A percentile compares a stretch with the other conserved stretches of the same genome.
phyloP scores from a whole-genome alignment of 2,797 vertebrate species.

The Cynodonichthys magdalenae region DNA sequence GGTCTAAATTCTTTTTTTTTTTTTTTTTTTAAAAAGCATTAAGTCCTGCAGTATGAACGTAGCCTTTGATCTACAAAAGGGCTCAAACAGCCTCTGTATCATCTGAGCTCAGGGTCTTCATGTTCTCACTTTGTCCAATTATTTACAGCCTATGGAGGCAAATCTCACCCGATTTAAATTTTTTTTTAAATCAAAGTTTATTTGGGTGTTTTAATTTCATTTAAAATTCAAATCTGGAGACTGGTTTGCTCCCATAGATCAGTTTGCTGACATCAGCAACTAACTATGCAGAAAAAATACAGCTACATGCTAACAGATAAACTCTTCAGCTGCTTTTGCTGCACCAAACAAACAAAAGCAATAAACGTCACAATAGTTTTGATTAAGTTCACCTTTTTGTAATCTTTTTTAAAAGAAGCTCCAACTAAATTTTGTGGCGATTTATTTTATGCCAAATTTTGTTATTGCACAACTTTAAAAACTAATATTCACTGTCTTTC shows the following conservation, averaged over 20 bases:
- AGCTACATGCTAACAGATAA: not conserved
- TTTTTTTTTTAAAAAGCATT: too few relatives aligned
- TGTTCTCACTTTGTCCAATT: not conserved
- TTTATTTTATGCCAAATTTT: too few relatives aligned
- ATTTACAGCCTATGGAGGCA: too few relatives aligned
- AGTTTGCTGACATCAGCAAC: conserved; percentile 1
- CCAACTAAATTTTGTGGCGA: too few relatives aligned
- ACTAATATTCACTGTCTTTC: too few relatives aligned
- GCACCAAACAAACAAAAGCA: not conserved
- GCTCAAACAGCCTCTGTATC: conserved; percentile 14
- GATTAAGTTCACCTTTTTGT: not conserved
- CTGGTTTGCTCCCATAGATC: not conserved
- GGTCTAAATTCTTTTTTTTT: too few relatives aligned
- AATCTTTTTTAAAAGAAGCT: not conserved
- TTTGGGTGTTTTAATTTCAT: too few relatives aligned
- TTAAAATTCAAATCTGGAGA: too few relatives aligned
- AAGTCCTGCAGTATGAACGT: not conserved
- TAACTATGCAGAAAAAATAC: conserved; percentile 7
- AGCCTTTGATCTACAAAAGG: conserved; percentile 27
- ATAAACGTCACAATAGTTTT: not conserved
- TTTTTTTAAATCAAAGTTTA: too few relatives aligned
- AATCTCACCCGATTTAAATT: too few relatives aligned
- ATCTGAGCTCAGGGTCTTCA: conserved; percentile 46
- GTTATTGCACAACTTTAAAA: too few relatives aligned
- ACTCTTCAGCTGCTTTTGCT: not conserved